These are phyloP conservation scores for Hartigia nigra DNA, from an alignment of 2,888 invertebrate species.

Conservation along the genomic window DNA sequence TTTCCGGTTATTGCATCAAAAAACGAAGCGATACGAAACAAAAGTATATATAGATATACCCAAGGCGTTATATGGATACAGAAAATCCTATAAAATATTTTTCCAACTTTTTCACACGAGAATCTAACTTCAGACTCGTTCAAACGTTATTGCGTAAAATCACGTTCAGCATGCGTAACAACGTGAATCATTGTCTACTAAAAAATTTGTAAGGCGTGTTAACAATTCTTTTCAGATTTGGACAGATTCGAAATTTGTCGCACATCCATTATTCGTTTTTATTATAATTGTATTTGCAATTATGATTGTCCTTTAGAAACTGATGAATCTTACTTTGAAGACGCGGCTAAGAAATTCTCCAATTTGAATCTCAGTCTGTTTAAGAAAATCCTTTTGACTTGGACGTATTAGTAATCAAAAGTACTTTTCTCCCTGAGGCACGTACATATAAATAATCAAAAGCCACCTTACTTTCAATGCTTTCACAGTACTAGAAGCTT, in stretches of 20 bases:
- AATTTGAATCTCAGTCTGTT: too few species aligned
- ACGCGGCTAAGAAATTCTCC: too few species aligned
- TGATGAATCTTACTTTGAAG: too few species aligned
- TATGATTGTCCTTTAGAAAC: too few species aligned
- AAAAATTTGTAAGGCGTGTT: too few species aligned
- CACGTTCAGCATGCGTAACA: background rate
- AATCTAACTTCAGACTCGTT: background rate
- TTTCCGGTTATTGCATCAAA: background rate
- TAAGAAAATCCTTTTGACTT: too few species aligned
- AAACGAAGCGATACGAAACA: background rate
- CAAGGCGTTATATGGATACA: background rate
- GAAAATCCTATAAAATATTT: background rate
- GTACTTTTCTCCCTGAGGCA: background rate
- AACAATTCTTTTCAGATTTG: too few species aligned
- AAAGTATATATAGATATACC: background rate
- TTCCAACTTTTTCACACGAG: background rate
- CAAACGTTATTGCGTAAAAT: background rate
- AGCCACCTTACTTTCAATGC: background rate
- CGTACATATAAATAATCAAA: background rate
- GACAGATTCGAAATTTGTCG: too few species aligned
- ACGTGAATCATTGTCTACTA: too few species aligned
- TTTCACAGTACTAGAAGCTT: background rate
- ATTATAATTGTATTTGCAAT: too few species aligned
- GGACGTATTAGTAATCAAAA: background rate
- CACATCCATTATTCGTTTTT: too few species aligned